Conservation (phyloP, 2,797 vertebrate species). For the Enteromius afrohamiltoni region DNA sequence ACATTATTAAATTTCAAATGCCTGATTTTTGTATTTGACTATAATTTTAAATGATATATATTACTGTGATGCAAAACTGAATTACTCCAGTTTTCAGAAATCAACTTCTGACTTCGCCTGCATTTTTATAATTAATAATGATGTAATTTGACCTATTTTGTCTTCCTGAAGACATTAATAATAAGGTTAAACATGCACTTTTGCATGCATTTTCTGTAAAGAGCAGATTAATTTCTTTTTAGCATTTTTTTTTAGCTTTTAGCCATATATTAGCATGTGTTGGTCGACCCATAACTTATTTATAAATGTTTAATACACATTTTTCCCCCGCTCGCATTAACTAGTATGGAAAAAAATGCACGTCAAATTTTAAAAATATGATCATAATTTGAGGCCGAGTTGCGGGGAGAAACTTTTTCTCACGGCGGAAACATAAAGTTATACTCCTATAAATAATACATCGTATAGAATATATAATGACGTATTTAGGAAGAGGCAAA, state of each 20-base stretch:
- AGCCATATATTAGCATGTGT: background rate
- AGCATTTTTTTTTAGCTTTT: background rate
- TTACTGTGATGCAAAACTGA: background rate
- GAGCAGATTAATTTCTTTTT: conserved; percentile 9
- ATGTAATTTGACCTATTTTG: background rate
- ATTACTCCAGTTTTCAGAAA: conserved; percentile 8
- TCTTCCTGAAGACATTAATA: background rate
- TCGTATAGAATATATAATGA: background rate
- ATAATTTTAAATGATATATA: background rate
- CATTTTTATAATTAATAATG: background rate
- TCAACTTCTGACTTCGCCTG: background rate
- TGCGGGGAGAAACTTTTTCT: background rate
- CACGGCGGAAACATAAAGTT: background rate
- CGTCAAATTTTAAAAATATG: background rate
- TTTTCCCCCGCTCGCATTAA: background rate
- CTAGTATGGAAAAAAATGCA: background rate
- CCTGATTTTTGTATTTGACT: background rate
- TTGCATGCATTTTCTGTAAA: background rate
- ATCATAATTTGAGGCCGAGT: background rate
- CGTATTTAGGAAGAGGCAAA: background rate
- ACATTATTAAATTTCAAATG: background rate
- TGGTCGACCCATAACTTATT: background rate
- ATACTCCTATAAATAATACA: background rate
- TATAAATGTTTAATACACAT: background rate
- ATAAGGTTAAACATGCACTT: background rate